phyloP scores from a whole-genome alignment of 2,888 invertebrate genomes.

The Volucella inanis region DNA sequence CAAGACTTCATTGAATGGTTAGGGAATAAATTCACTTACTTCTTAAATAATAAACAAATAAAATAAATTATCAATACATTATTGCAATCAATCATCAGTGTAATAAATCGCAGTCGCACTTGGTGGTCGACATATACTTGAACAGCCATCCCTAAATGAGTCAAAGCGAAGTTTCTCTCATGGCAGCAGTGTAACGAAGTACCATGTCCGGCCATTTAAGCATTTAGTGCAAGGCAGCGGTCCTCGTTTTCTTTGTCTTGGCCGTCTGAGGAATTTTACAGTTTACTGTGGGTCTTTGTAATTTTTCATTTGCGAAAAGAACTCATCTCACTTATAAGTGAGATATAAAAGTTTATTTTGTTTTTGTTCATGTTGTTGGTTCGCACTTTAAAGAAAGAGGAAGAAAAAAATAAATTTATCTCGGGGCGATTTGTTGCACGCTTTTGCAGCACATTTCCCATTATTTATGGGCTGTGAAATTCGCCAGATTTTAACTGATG shows the following conservation, averaged over 20 bases:
- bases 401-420: slow-evolving; percentile 38
- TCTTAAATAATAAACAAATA: slow-evolving; percentile 23
- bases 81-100: slow-evolving; percentile 67
- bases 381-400: neutral
- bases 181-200: slow-evolving; percentile 10
- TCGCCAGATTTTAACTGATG: slow-evolving; percentile 56
- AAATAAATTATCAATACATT: slow-evolving; percentile 63
- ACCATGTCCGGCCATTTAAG: slow-evolving; percentile 45
- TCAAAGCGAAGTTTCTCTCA: slow-evolving; percentile 32
- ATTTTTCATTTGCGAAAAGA: slow-evolving; percentile 72
- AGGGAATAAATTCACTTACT: slow-evolving; percentile 22
- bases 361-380: slow-evolving; percentile 50
- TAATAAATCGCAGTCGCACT: slow-evolving; percentile 65
- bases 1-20: slow-evolving; percentile 1
- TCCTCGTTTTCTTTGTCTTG: slow-evolving; percentile 42
- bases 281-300: slow-evolving; percentile 57
- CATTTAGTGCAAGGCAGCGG: slow-evolving; percentile 11
- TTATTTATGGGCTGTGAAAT: slow-evolving; percentile 73
- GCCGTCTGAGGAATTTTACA: slow-evolving; percentile 59
- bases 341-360: slow-evolving; percentile 72
- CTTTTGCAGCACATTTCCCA: slow-evolving; percentile 69
- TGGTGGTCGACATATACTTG: slow-evolving; percentile 58
- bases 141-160: slow-evolving; percentile 60
- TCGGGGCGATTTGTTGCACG: slow-evolving; percentile 71
- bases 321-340: slow-evolving; percentile 68